These are phyloP conservation scores for Gasteruption jaculator DNA, from an alignment of 2,888 invertebrate genomes.

Conservation along the genomic window DNA sequence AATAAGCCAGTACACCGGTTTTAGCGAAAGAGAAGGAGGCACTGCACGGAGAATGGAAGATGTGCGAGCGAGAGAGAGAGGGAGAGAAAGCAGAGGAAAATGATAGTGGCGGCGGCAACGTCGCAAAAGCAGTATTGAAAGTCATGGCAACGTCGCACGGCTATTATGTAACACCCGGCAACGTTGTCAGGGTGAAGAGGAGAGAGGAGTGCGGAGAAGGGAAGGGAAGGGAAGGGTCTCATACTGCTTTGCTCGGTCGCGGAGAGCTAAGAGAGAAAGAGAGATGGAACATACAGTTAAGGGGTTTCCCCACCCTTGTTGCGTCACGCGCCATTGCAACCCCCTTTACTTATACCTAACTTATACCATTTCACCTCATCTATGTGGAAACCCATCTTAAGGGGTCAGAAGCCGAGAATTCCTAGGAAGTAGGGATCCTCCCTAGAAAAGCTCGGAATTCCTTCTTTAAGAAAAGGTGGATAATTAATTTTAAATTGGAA, in stretches of 20 bases:
- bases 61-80: neutral
- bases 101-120: slow-evolving; percentile 29
- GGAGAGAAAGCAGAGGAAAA: neutral
- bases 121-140: slow-evolving; percentile 15
- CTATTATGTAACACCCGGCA: slow-evolving; percentile 51
- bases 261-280: slow-evolving; percentile 17
- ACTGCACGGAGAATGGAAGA: no score
- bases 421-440: slow-evolving; percentile 23
- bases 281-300: slow-evolving; percentile 14
- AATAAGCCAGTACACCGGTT: no score
- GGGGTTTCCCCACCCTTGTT: slow-evolving; percentile 27
- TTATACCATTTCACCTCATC: slow-evolving; percentile 27
- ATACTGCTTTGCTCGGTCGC: slow-evolving; percentile 17
- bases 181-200: slow-evolving; percentile 36
- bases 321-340: slow-evolving; percentile 45
- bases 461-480: no score
- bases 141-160: slow-evolving; percentile 39
- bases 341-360: no score
- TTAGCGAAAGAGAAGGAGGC: no score
- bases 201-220: slow-evolving; percentile 26
- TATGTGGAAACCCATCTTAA: slow-evolving; percentile 20
- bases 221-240: slow-evolving; percentile 17
- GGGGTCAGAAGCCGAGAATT: slow-evolving; percentile 28
- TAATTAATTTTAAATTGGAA: no score
- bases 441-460: no score